Base-by-base conservation (phyloP, 2,888 invertebrate species). In the Anoplius nigerrimus region DNA sequence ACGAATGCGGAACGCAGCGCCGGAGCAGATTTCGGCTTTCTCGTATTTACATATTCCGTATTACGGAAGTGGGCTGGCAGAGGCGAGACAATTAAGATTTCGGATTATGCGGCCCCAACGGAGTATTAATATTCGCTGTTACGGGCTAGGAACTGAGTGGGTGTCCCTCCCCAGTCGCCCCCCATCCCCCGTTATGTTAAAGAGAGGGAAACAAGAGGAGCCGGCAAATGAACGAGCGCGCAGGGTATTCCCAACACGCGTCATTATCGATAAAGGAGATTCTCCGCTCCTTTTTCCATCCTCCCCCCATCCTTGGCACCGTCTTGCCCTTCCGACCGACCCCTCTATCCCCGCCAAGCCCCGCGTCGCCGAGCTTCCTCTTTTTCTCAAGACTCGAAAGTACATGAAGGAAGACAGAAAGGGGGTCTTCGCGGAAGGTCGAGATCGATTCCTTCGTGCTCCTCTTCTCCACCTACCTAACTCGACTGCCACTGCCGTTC, bases 361-460 rank as follows among this genome's bases (percentile, higher is more conserved):
- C n/a, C n/a, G n/a, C n/a, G n/a, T n/a, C n/a, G n/a, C n/a, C 27
- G 46, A 57, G 57, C 56, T 57, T 57, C 56, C 46, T 46, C 20
- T 48, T 45, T 48, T 48, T 27, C 62, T 58, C 58, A 8, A n/a
- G 52, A 6, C 15, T 21, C 22, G n/a, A 24, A 15, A 13, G 52
- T 21, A 52, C 22, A 22, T 15, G 13, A 15, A n/a, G 34, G 20
- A 48, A 53, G 55, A 54, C 53, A 56, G 61, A 52, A 53, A 24
- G 43, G 58, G 54, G 56, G 45, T 58, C 65, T 45, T 62, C 52
- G 46, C 56, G 60, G 20, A 55, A 58, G 43, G 45, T 51, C 51
- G 69, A 65, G 74, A 81, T 80, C 75, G 79, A 81, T 81, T 75
- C 63, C 61, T 66, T 15, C 21, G 27, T 20, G 21, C 24, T 34